These are phyloP conservation scores for Nemopilema nomurai DNA, from an alignment of 30 jellyfish, hydroid and myxozoan species.

Conservation along the genomic window DNA sequence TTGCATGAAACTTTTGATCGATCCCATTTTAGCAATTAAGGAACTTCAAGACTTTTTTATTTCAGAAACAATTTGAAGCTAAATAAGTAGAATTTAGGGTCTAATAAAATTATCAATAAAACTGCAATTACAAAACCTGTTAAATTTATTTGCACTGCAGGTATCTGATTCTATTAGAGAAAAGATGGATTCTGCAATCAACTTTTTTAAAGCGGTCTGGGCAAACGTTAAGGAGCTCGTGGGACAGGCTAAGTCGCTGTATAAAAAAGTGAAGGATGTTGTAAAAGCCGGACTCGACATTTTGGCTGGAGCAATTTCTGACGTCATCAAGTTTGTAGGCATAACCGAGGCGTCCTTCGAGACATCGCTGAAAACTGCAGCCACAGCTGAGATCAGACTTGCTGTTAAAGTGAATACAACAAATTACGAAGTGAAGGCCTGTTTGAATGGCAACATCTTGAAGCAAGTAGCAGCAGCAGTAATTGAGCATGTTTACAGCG, in stretches of 20 bases:
- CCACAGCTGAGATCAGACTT: slow-evolving; percentile 8
- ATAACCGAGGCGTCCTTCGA: slow-evolving; percentile 28
- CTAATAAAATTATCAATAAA: neutral
- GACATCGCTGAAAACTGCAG: slow-evolving; percentile 27
- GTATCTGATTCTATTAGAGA: slow-evolving; percentile 22
- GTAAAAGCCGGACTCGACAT: slow-evolving; percentile 19
- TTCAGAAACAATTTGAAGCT: too few relatives aligned
- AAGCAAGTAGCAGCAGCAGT: slow-evolving; percentile 2
- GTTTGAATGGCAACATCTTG: neutral
- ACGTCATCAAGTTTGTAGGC: neutral
- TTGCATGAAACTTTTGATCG: too few relatives aligned
- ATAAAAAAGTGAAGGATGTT: slow-evolving; percentile 6
- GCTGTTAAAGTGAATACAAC: slow-evolving; percentile 3
- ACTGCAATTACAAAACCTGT: neutral
- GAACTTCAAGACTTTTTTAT: too few relatives aligned
- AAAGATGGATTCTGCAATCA: slow-evolving; percentile 23
- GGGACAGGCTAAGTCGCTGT: slow-evolving; percentile 1
- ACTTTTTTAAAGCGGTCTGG: slow-evolving; percentile 28
- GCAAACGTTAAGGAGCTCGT: slow-evolving; percentile 20
- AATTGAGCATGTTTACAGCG: slow-evolving; percentile 18
- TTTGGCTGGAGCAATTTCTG: neutral
- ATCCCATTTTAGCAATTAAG: too few relatives aligned
- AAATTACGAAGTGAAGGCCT: slow-evolving; percentile 1
- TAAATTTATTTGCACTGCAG: neutral
- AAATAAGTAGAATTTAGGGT: too few relatives aligned